phyloP scores from a whole-genome alignment of 1,140 invertebrate species.

The Aphaenogaster floridana region DNA sequence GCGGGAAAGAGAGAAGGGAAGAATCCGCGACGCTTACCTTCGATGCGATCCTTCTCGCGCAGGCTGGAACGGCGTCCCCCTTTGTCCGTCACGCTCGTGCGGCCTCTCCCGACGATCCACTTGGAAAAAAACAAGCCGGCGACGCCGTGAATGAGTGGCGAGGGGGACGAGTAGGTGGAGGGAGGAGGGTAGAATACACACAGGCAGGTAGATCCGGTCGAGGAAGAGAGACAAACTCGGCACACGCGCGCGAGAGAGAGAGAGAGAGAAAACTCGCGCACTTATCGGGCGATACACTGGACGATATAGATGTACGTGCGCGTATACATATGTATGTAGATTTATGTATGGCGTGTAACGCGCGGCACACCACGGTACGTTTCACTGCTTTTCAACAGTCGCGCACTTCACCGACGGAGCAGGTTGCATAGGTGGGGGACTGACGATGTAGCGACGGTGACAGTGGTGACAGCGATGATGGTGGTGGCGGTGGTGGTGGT shows the following conservation, averaged over 20 bases:
- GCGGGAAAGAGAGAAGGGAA: neutral
- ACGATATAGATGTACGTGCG: neutral
- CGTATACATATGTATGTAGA: neutral
- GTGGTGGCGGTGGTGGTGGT: neutral
- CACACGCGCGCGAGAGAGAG: neutral
- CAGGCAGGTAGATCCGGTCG: neutral
- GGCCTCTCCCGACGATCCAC: neutral
- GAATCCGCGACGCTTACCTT: constrained; percentile 2
- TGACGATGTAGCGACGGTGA: neutral
- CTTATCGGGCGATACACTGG: neutral
- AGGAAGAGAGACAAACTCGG: neutral
- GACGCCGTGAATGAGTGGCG: constrained; percentile 23
- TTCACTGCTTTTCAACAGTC: constrained; percentile 44
- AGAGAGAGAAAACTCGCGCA: neutral
- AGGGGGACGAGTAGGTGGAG: neutral
- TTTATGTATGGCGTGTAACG: neutral
- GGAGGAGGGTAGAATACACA: neutral
- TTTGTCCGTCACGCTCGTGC: neutral
- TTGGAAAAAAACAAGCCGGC: neutral
- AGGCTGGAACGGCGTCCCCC: constrained; percentile 6
- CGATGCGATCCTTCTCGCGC: neutral
- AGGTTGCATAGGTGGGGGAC: neutral
- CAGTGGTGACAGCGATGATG: neutral
- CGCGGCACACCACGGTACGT: constrained; percentile 4
- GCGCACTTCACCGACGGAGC: constrained; percentile 35